Evolutionary conservation across 2,113 vertebrate species (phyloP), one percentile per base, ranked within the genome.

Genomic region (Festucalex cinctus): DNA sequence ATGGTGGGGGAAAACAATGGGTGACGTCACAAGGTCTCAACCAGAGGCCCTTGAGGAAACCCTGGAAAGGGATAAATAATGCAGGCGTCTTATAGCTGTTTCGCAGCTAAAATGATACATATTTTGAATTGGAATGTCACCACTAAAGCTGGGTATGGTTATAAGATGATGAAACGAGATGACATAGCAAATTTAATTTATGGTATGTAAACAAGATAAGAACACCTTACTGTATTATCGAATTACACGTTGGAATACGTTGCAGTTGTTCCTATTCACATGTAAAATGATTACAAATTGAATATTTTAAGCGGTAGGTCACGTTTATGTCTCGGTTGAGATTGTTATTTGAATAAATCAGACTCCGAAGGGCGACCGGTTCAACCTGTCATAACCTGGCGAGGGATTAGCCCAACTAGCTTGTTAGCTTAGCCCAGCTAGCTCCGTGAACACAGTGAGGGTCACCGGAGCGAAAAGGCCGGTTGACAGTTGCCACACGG

Each of bases 371-470:
- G 22, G 51, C 19, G 54, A 80, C 83, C 61, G 71, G 78, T 79
- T 70, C 44, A 62, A 84, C 84, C 82, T 72, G 83, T 62, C 48
- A 24, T 22, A 83, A 72, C 80, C 9, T 7, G 14, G 32, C 19
- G 36, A 36, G 58, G 60, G 60, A 62, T 62, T 62, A 62, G 60
- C 60, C 37, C 37, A 10, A 20, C 58, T 88, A 86, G 69, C 71
- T n/a, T 28, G 66, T 36, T 63, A 72, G 41, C 68, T n/a, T 36
- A 39, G 28, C 51, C 44, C 22, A 32, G 54, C 78, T 35, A 4
- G 65, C 65, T 43, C n/a, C 37, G 17, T 77, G 16, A 58, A 6
- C 58, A 57, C 54, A 71, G 79, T 78, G 67, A 79, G 13, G 58
- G 63, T 71, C 56, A 56, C 43, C 3, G 66, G 46, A 66, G 60